Conservation (phyloP, 1,140 invertebrate species). For the Atta colombica region DNA sequence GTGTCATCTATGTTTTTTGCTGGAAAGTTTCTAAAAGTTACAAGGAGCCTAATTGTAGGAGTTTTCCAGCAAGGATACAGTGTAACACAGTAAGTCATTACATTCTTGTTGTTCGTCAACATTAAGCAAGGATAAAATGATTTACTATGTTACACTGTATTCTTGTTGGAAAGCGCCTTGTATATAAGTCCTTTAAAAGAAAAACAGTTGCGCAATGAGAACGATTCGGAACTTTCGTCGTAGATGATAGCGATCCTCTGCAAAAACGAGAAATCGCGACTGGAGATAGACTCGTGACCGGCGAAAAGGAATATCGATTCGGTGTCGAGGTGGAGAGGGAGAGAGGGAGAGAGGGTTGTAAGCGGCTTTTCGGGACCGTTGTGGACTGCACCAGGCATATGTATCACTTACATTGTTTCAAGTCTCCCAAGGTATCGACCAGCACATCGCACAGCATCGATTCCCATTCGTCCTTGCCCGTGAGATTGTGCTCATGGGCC, state of each 20-base stretch:
- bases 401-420: conserved; percentile 86
- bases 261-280: not conserved
- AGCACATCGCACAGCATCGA: conserved; percentile 88
- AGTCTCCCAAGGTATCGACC: conserved; percentile 88
- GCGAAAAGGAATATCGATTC: conserved; percentile 25
- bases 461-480: conserved; percentile 89
- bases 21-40: no score
- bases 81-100: no score
- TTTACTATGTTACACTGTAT: no score
- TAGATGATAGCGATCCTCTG: not conserved
- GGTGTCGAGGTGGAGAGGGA: not conserved
- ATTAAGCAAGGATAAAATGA: no score
- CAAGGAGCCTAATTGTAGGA: no score
- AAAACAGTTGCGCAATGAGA: no score
- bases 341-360: not conserved
- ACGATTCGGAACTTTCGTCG: not conserved
- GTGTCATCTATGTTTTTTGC: no score
- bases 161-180: no score
- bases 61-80: no score
- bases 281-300: not conserved
- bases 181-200: no score
- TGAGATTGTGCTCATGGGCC: conserved; percentile 88
- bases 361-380: not conserved
- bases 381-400: not conserved
- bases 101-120: no score